Evolutionary conservation across 2,113 vertebrate genomes (phyloP).

Genomic region (Pollimyrus isidori): DNA sequence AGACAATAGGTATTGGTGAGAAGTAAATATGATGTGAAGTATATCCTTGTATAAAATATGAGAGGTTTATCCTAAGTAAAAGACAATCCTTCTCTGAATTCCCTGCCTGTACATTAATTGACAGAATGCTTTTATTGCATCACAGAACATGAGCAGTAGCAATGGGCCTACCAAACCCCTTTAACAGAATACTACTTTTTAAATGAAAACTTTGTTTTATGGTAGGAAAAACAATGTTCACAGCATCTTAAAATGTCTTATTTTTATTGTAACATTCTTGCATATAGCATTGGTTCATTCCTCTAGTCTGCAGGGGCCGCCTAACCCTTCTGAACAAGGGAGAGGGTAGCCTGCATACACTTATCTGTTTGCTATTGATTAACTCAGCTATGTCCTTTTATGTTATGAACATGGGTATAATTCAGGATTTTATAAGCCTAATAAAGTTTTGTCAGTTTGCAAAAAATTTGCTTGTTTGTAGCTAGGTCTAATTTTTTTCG

Average conservation of each 20-base stretch:
- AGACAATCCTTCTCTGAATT: background rate
- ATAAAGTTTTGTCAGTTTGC: background rate
- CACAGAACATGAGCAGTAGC: too few relatives aligned
- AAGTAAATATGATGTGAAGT: background rate
- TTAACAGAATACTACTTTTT: background rate
- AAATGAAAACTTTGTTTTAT: too few relatives aligned
- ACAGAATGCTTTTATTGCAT: too few relatives aligned
- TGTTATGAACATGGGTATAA: background rate
- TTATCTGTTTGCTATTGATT: background rate
- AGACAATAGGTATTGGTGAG: background rate
- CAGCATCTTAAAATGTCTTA: too few relatives aligned
- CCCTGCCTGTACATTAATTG: too few relatives aligned
- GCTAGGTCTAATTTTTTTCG: background rate
- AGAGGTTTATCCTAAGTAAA: background rate
- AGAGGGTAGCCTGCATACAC: background rate
- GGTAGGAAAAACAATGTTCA: too few relatives aligned
- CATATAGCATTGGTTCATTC: background rate
- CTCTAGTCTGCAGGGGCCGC: background rate
- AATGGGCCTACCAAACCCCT: background rate
- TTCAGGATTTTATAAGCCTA: background rate
- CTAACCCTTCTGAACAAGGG: background rate
- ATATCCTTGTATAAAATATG: background rate
- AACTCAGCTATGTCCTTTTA: background rate
- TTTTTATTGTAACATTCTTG: background rate
- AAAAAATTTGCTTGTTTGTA: background rate